phyloP scores from a whole-genome alignment of 2,888 invertebrate species.

The Zaprionus obscuricornis region DNA sequence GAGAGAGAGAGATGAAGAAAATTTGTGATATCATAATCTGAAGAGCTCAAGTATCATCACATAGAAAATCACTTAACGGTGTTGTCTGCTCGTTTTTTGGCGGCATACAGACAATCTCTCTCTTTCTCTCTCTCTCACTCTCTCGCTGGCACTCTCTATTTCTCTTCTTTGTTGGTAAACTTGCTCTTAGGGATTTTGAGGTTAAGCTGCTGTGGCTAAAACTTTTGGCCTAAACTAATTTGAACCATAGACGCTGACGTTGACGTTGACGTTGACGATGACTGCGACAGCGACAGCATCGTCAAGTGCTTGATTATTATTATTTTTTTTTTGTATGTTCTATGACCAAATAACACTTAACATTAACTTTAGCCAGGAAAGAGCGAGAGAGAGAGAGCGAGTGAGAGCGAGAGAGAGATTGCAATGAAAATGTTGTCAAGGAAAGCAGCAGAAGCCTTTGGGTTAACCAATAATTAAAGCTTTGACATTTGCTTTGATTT shows the following conservation, averaged over 20 bases:
- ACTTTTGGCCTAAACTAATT: slow-evolving; percentile 78
- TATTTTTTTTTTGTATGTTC: too few species aligned
- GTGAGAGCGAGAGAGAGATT: too few species aligned
- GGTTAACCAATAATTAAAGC: slow-evolving; percentile 57
- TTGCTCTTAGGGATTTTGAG: slow-evolving; percentile 64
- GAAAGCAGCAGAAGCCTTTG: too few species aligned
- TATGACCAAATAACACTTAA: slow-evolving; percentile 68
- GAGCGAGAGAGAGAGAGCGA: not conserved
- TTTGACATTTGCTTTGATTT: slow-evolving; percentile 25
- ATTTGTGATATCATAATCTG: slow-evolving; percentile 75
- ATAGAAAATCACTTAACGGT: slow-evolving; percentile 78
- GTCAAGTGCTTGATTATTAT: not conserved
- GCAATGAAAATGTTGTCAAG: not conserved
- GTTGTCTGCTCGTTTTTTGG: slow-evolving; percentile 42
- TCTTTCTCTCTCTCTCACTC: not conserved
- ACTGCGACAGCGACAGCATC: too few species aligned
- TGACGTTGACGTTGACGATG: too few species aligned
- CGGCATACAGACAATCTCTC: slow-evolving; percentile 3
- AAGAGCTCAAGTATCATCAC: slow-evolving; percentile 77
- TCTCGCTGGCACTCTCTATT: not conserved
- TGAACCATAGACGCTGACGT: slow-evolving; percentile 42
- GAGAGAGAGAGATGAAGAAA: slow-evolving; percentile 16
- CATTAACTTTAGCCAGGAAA: slow-evolving; percentile 28
- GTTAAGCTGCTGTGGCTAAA: slow-evolving; percentile 76
- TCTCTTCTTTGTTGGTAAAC: not conserved